A percentile compares a stretch with the other conserved stretches of the same genome.
These are phyloP conservation scores for Passerina amoena DNA, from an alignment of 2,113 vertebrate species.

Conservation along the genomic window DNA sequence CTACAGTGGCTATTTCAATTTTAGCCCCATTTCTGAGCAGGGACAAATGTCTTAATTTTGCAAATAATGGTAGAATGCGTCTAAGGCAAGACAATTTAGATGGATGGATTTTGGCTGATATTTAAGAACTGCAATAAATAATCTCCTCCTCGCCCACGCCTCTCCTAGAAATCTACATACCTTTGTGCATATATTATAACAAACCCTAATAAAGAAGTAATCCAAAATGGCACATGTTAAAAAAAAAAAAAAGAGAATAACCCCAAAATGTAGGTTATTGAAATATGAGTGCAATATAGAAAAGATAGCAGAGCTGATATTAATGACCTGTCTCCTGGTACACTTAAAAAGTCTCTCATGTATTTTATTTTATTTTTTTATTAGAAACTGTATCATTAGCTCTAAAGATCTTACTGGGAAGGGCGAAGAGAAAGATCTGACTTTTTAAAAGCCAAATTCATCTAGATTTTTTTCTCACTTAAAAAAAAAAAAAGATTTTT, in stretches of 20 bases:
- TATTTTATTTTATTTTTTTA: conserved; percentile 82
- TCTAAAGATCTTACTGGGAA: conserved; percentile 65
- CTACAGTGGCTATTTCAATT: background rate
- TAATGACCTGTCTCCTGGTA: conserved; percentile 74
- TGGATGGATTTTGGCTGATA: conserved; percentile 62
- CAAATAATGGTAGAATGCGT: background rate
- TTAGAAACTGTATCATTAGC: conserved; percentile 78
- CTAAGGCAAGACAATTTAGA: conserved; percentile 53
- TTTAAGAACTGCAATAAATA: conserved; percentile 75
- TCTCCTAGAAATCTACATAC: conserved; percentile 58
- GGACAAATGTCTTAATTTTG: conserved; percentile 7
- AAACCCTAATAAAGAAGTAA: conserved; percentile 77
- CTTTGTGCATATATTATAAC: conserved; percentile 74
- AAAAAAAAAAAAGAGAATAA: conserved; percentile 38
- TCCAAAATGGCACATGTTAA: conserved; percentile 72
- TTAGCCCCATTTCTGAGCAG: background rate
- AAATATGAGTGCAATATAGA: conserved; percentile 82
- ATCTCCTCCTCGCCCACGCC: background rate
- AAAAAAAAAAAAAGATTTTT: conserved; percentile 28
- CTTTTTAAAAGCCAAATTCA: conserved; percentile 54
- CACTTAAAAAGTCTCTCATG: conserved; percentile 72
- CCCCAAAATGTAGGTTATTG: conserved; percentile 75
- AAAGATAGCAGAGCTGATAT: conserved; percentile 75
- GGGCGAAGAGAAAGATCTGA: conserved; percentile 48
- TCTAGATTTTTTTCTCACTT: conserved; percentile 15